These are phyloP conservation scores for Phania funesta DNA, from an alignment of 2,888 invertebrate genomes.

Conservation along the genomic window DNA sequence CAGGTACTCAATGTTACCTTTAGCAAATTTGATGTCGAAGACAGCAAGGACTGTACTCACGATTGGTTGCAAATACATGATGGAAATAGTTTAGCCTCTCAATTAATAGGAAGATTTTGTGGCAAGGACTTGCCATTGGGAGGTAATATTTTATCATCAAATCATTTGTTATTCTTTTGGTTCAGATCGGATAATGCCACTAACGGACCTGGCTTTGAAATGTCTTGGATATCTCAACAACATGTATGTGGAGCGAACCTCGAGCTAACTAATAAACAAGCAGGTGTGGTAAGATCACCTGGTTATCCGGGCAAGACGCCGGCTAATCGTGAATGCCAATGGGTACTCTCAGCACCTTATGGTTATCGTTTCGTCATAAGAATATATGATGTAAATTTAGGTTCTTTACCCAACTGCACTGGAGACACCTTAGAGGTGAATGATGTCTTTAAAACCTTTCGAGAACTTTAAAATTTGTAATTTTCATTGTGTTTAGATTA, in stretches of 20 bases:
- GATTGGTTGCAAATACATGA: constrained; percentile 93
- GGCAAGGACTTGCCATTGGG: constrained; percentile 85
- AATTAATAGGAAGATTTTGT: constrained; percentile 90
- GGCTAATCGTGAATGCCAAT: constrained; percentile 89
- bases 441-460: not conserved
- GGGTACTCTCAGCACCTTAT: constrained; percentile 85
- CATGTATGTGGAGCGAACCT: constrained; percentile 88
- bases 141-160: constrained; percentile 87
- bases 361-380: constrained; percentile 89
- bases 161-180: constrained; percentile 88
- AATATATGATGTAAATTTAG: constrained; percentile 83
- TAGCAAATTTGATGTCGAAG: constrained; percentile 85
- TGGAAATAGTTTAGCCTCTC: constrained; percentile 86
- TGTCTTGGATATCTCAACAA: constrained; percentile 88
- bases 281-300: constrained; percentile 91
- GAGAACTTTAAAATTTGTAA: not conserved
- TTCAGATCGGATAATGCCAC: constrained; percentile 87
- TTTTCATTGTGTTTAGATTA: constrained; percentile 56
- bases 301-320: constrained; percentile 94
- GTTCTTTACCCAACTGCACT: constrained; percentile 71
- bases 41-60: constrained; percentile 83
- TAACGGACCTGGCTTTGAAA: constrained; percentile 84
- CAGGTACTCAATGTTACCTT: constrained; percentile 91
- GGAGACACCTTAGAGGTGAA: constrained; percentile 71
- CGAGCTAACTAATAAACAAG: constrained; percentile 79